Conservation (phyloP, 2,888 invertebrate genomes). For the Zygothrica quintamaculata region DNA sequence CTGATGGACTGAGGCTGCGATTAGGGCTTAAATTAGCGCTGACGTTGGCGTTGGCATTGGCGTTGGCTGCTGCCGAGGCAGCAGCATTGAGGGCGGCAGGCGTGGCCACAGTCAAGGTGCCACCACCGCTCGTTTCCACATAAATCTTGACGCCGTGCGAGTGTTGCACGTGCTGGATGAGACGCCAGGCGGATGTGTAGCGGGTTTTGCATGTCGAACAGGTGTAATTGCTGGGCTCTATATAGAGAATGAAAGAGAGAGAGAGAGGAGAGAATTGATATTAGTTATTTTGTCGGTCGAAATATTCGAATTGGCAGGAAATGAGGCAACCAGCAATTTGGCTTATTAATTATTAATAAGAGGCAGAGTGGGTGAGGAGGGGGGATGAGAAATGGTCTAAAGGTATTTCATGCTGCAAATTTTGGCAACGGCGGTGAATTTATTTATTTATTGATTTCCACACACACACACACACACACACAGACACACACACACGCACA, state of each 20-base stretch:
- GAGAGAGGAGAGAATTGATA: background rate
- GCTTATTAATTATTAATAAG: slow-evolving; percentile 57
- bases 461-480: slow-evolving; percentile 2
- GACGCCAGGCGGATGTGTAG: slow-evolving; percentile 96
- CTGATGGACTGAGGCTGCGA: slow-evolving; percentile 45
- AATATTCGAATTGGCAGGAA: slow-evolving; percentile 56
- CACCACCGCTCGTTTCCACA: slow-evolving; percentile 86
- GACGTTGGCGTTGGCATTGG: slow-evolving; percentile 33
- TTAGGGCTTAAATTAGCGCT: slow-evolving; percentile 35
- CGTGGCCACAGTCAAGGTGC: slow-evolving; percentile 79
- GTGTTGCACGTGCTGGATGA: slow-evolving; percentile 97
- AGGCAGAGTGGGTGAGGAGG: background rate
- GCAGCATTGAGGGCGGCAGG: slow-evolving; percentile 64
- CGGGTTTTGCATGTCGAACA: slow-evolving; percentile 97
- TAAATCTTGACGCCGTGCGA: slow-evolving; percentile 97
- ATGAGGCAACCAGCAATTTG: slow-evolving; percentile 58
- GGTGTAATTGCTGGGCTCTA: slow-evolving; percentile 97
- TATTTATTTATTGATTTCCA: slow-evolving; percentile 73
- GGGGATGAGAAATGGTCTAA: slow-evolving; percentile 1
- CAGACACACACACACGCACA: background rate
- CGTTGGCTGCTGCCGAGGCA: slow-evolving; percentile 50
- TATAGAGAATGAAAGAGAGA: background rate
- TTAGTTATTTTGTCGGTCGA: slow-evolving; percentile 55
- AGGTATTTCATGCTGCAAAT: slow-evolving; percentile 25
- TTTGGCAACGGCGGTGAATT: slow-evolving; percentile 40